A percentile compares a stretch with the other conserved stretches of the same genome.
Evolutionary conservation across 2,888 invertebrate genomes (phyloP).

Genomic region (Tetragonula carbonaria): DNA sequence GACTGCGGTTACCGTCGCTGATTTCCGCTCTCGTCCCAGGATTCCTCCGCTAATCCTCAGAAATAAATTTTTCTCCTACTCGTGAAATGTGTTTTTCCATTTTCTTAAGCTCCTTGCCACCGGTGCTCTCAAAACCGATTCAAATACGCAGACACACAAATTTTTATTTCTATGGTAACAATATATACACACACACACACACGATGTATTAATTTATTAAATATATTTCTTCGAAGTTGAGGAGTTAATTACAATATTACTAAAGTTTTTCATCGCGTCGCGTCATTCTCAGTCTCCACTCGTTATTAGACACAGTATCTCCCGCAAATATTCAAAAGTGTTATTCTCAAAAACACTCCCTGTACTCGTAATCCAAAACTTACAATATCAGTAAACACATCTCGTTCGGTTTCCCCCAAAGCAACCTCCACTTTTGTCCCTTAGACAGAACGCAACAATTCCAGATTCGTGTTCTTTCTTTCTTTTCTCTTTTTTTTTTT

Average conservation of each 20-base stretch:
- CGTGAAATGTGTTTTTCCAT: background rate
- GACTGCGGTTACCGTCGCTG: constrained; percentile 27
- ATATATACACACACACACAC: too few relatives aligned
- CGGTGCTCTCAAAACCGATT: background rate
- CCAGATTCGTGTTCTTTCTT: background rate
- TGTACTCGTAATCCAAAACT: background rate
- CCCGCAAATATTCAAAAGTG: background rate
- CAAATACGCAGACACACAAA: too few relatives aligned
- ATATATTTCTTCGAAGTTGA: too few relatives aligned
- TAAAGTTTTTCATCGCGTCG: too few relatives aligned
- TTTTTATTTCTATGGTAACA: too few relatives aligned
- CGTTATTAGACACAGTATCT: background rate
- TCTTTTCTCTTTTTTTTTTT: background rate
- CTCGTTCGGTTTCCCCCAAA: background rate
- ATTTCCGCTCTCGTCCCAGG: constrained; percentile 19
- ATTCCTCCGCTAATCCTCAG: constrained; percentile 3
- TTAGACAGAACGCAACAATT: constrained; percentile 8
- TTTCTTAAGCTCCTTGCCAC: background rate
- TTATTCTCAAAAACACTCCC: background rate
- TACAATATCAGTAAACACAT: background rate
- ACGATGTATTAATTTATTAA: too few relatives aligned
- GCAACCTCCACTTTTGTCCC: background rate
- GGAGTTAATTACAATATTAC: too few relatives aligned
- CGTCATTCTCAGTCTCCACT: too few relatives aligned
- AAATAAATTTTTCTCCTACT: background rate